Evolutionary conservation across 2,113 vertebrate species (phyloP).

Genomic region (Nerophis lumbriciformis): DNA sequence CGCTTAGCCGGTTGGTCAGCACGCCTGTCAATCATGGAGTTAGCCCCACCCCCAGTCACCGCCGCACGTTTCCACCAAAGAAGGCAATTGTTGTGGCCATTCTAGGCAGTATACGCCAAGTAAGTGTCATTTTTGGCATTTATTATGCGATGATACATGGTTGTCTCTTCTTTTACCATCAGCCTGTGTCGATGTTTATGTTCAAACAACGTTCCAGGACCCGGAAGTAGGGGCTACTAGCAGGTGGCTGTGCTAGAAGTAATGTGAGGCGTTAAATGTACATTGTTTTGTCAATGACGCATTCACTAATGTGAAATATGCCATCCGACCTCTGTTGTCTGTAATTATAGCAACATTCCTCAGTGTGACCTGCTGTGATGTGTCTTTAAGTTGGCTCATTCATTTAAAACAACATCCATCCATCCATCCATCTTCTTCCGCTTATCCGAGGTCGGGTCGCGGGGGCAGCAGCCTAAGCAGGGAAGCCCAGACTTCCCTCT

Average conservation of each 20-base stretch:
- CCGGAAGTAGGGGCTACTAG: slow-evolving; percentile 21
- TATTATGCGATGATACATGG: neutral
- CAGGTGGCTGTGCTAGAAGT: slow-evolving; percentile 45
- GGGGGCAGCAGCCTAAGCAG: too few relatives aligned
- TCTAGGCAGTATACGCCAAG: slow-evolving; percentile 43
- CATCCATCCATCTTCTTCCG: too few relatives aligned
- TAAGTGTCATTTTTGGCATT: slow-evolving; percentile 38
- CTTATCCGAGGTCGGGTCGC: too few relatives aligned
- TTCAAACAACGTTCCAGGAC: neutral
- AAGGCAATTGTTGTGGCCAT: slow-evolving; percentile 24
- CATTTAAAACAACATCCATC: too few relatives aligned
- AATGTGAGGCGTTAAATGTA: neutral
- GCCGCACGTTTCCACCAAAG: slow-evolving; percentile 36
- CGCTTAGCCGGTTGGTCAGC: slow-evolving; percentile 18
- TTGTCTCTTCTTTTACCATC: neutral
- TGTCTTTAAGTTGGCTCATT: too few relatives aligned
- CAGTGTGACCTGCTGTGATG: too few relatives aligned
- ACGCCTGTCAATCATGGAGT: slow-evolving; percentile 43
- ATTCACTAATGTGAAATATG: too few relatives aligned
- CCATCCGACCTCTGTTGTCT: too few relatives aligned
- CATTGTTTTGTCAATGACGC: too few relatives aligned
- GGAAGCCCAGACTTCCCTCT: too few relatives aligned
- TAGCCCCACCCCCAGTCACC: slow-evolving; percentile 13
- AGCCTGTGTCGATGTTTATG: neutral
- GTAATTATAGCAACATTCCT: too few relatives aligned